A percentile compares a stretch with the other conserved stretches of the same genome.
Conservation (phyloP, 2,797 vertebrate genomes). For the Tapirus indicus region DNA sequence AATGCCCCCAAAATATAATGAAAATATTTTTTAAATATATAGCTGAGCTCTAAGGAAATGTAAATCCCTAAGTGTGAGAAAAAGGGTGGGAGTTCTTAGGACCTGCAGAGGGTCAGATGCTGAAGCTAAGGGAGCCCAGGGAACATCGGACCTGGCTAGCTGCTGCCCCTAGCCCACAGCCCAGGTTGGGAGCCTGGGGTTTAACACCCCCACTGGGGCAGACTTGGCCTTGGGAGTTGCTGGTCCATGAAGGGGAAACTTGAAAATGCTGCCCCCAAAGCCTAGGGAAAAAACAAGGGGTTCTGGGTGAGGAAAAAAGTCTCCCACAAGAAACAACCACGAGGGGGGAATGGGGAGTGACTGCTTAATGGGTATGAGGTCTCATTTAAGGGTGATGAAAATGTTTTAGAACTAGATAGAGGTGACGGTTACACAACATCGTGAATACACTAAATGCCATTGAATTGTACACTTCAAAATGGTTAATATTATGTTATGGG, state of each 20-base stretch:
- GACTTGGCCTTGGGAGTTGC: neutral
- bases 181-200: neutral
- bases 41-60: neutral
- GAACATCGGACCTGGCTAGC: neutral
- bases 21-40: neutral
- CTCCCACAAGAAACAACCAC: neutral
- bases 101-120: neutral
- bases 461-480: neutral
- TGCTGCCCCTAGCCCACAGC: neutral
- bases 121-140: neutral
- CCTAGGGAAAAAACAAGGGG: neutral
- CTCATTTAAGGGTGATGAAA: neutral
- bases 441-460: neutral
- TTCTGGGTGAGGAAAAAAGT: neutral
- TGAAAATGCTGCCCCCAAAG: neutral
- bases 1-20: neutral
- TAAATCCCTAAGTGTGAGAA: neutral
- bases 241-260: neutral
- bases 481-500: neutral
- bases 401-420: neutral
- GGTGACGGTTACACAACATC: neutral
- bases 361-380: neutral
- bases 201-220: neutral
- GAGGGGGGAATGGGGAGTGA: neutral
- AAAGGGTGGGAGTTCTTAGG: neutral